Evolutionary conservation across 2,888 invertebrate species (phyloP), one percentile per base, ranked within the genome.

Genomic region (Druceiella hillmani): DNA sequence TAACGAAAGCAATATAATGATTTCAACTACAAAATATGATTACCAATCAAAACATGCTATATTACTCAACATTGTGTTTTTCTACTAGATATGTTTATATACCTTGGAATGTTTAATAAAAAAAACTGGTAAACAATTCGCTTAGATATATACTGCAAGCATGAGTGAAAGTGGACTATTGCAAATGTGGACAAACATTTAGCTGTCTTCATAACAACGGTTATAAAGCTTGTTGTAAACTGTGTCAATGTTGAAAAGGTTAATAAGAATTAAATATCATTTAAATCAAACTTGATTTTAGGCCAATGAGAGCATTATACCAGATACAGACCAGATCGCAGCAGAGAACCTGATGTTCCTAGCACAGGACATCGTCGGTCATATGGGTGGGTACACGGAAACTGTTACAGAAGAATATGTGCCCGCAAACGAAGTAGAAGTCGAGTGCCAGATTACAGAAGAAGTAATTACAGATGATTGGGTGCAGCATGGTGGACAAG

Each of bases 381-480:
- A 39, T 7, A 38, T 43, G 11, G 20, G 31, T 13, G n/a, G n/a
- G n/a, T 71, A 66, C 43, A 58, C 62, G 2, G 69, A 66, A 33
- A 56, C 62, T 13, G 60, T 63, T 1, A 31, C 36, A n/a, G 41
- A 41, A 13, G 17, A 29, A n/a, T 40, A 31, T 7, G 66, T 65
- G 27, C 50, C 67, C 10, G 58, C 61, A 1, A 64, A 61, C 39
- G 68, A 66, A 40, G 65, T 64, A 2, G 68, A 62, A 52, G 74
- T 75, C 13, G 76, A 78, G 41, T 75, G 75, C 55, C 75, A 76
- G 52, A 84, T 86, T 29, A 83, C 85, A 0, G 87, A 87, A 53
- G 87, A 87, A 59, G 82, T 88, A 1, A 83, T 88, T 10, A 81
- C 87, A 0, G 87, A 87, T 54, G 84, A 84, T 51, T 88, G 87